Base-by-base conservation (phyloP, 1,140 invertebrate species). In the Conopomorpha cramerella region DNA sequence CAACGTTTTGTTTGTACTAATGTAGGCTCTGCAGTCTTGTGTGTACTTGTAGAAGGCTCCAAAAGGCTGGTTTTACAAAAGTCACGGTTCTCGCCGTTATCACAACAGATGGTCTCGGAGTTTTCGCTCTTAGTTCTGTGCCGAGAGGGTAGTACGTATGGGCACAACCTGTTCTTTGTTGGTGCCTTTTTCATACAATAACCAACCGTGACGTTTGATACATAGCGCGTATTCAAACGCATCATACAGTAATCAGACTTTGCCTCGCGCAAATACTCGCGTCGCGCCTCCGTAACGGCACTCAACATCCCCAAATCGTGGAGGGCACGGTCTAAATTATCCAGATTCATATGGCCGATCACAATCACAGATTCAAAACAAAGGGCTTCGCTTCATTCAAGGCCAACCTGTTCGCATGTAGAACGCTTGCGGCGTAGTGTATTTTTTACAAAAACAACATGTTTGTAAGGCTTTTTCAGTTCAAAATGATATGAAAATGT, bases 101-200 rank as follows among this genome's bases (percentile, higher is more conserved):
- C 46, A 57, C 51, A 57, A 55, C 40, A 49, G 16, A 78, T 61
- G 10, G 61, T 63, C 41, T 83, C 82, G 3, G 81, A 81, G 53
- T 82, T 83, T 49, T 83, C 82, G 55, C 81, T 82, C 51, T 78
- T 79, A 38, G 82, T 83, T 56, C 81, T 61, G 43, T 78, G 78
- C 39, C 82, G 60, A 34, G 81, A 70, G 13, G 77, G 77, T 28
- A 79, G 48, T 19, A 67, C 55, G 45, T 79, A 79, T 8, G 77
- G 77, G 33, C 68, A 77, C 16, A 73, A 56, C 48, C 77, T 66
- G 61, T 68, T 72, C 54, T 73, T 78, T 29, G 68, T 67, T 31
- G 70, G 55, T 29, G 60, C 56, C 45, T 63, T 50, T 49, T 78
- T 79, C 59, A 81, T 78, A 42, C 76, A 77, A 46, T 81, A 80